Percentiles rank a stretch among this genome's conserved stretches.
Conservation (phyloP, 2,797 vertebrate species). For the Xenopus petersii region DNA sequence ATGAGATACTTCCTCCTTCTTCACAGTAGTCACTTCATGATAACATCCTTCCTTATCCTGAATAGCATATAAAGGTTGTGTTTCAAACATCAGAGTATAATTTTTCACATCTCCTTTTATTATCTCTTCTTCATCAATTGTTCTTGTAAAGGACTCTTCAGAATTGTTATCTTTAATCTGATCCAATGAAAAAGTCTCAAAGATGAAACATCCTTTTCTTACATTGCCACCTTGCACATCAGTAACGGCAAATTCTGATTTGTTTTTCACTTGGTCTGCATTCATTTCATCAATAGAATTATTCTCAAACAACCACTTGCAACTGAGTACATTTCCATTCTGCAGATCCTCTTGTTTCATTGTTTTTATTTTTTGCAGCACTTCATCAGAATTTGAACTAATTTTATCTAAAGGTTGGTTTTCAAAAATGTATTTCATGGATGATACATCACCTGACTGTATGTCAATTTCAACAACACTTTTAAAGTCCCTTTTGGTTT, state of each 20-base stretch:
- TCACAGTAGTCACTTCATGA: constrained; percentile 90
- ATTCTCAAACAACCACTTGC: constrained; percentile 89
- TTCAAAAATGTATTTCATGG: constrained; percentile 88
- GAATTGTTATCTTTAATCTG: constrained; percentile 77
- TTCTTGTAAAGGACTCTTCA: constrained; percentile 59
- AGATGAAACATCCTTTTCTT: constrained; percentile 81
- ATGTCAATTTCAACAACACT: constrained; percentile 78
- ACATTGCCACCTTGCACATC: constrained; percentile 86
- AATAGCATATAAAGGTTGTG: constrained; percentile 87
- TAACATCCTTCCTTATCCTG: constrained; percentile 85
- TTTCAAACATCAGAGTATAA: constrained; percentile 90
- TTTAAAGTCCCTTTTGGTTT: constrained; percentile 70
- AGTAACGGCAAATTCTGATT: constrained; percentile 66
- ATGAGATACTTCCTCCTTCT: constrained; percentile 83
- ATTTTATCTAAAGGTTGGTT: constrained; percentile 80
- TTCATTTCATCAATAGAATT: constrained; percentile 77
- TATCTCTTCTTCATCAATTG: constrained; percentile 67
- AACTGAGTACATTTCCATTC: constrained; percentile 81
- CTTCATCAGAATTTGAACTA: constrained; percentile 79
- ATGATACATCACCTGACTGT: constrained; percentile 82
- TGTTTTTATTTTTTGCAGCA: constrained; percentile 76
- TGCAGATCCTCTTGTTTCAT: constrained; percentile 80
- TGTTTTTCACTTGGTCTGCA: constrained; percentile 62
- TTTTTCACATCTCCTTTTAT: constrained; percentile 83
- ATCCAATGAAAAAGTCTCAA: constrained; percentile 85